Base-by-base conservation (phyloP, 1,140 invertebrate species). In the Drosophila auraria region DNA sequence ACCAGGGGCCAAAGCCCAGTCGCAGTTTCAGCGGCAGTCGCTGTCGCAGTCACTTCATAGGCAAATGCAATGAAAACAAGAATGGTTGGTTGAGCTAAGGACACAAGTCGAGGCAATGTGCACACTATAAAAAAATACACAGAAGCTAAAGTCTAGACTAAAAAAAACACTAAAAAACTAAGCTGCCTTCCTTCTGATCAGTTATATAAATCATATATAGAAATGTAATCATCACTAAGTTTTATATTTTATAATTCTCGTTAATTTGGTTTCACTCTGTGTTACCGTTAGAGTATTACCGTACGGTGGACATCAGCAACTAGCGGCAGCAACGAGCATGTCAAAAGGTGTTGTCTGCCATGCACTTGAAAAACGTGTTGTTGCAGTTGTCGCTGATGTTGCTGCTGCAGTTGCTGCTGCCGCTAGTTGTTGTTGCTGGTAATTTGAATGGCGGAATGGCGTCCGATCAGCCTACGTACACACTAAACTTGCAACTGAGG, bases 301-400 rank as follows among this genome's bases (percentile, higher is more conserved):
- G 54, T 73, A 72, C 70, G 14, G 66, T 72, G 44, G 27, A 59
- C 40, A 38, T 15, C 30, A 27, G 30, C 44, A 12, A 59, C 51
- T 42, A 58, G 58, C 65, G 64, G 79, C 75, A 87, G 71, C 80
- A 62, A 68, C 69, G 60, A 81, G 70, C 81, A 72, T 89, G 81
- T 89, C 84, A 89, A 84, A 84, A 87, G 84, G 84, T 89, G 84
- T 87, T 84, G 83, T 78, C 82, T 78, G 78, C 81, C 38, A 63
- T 83, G 81, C 84, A 87, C 81, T 89, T 87, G 84, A 89, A 87
- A 87, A 89, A 87, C 84, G 77, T 78, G 84, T 89, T 66, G 66
- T 51, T 54, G 80, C 42, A 36, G 69, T 36, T 62, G 81, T 53
- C 42, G 47, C 47, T 74, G 72, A 27, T 60, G 62, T 44, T 53